Percentiles rank a stretch among this genome's conserved stretches.
Evolutionary conservation across 1,140 invertebrate genomes (phyloP).

Genomic region (Pachypeltis micranthus): DNA sequence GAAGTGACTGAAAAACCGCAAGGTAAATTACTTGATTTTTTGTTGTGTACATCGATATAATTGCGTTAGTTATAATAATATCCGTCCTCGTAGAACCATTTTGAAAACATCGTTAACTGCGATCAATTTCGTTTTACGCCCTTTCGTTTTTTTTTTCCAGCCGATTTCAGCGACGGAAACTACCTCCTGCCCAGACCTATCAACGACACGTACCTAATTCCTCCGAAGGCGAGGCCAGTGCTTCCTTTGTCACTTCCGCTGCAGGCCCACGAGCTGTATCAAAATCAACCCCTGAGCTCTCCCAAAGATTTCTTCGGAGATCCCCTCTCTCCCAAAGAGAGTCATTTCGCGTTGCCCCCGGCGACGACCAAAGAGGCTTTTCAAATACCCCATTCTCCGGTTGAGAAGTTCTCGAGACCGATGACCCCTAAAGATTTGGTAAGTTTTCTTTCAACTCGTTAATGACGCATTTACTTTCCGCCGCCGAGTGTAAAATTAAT

Average conservation of each 20-base stretch:
- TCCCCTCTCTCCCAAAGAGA: constrained; percentile 5
- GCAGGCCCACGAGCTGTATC: neutral
- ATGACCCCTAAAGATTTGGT: neutral
- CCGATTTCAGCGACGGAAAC: constrained; percentile 35
- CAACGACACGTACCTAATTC: constrained; percentile 40
- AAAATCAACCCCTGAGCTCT: neutral
- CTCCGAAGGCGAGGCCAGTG: constrained; percentile 39
- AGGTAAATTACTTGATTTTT: constrained; percentile 12
- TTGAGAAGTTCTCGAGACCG: constrained; percentile 19
- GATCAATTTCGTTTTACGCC: neutral
- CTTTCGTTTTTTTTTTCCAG: neutral
- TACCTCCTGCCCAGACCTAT: constrained; percentile 42
- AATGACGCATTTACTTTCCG: too few relatives aligned
- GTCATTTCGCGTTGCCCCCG: neutral
- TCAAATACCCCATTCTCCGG: constrained; percentile 25
- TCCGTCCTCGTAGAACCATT: too few relatives aligned
- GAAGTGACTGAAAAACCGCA: constrained; percentile 47
- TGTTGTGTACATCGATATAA: neutral
- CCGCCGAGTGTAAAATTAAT: too few relatives aligned
- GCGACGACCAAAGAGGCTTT: constrained; percentile 14
- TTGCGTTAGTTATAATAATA: neutral
- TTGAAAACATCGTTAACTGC: too few relatives aligned
- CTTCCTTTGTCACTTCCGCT: neutral
- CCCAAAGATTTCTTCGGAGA: constrained; percentile 3
- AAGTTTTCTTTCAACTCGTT: too few relatives aligned